Base-by-base conservation (phyloP, 92 coral and sea anemone genomes). In the Micromussa lordhowensis region DNA sequence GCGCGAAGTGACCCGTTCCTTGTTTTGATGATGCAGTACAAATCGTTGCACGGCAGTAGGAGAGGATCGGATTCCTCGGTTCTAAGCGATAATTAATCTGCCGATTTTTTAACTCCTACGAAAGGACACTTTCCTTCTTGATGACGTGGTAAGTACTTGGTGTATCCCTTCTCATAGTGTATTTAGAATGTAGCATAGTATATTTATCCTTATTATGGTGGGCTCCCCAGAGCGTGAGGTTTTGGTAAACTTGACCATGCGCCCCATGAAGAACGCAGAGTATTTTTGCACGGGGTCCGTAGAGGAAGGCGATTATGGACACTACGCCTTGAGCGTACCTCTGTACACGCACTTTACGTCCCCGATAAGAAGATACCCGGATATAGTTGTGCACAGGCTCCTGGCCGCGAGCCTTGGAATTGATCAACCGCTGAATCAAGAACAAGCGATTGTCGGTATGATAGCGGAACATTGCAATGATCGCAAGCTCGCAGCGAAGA, bases 261-360 rank as follows among this genome's bases (percentile, higher is more conserved):
- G 95, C 36, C 99, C 99, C 0, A 98, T 98, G 99, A 98, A 98
- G 88, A 91, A 93, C 85, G 99, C 99, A 44, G 94, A 94, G 76
- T 98, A 98, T 81, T 96, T 98, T 89, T 94, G 96, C 78, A 86
- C 99, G 18, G 99, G 98, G 78, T 86, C 94, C 17, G 90, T 91
- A 0, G 98, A 94, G 54, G 99, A 94, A 69, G 97, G 90, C 34
- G 78, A 92, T 35, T 98, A 91, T 82, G 89, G 84, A 32, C 99
- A 98, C 88, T 98, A 94, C 84, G 99, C 99, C 21, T 88, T 98
- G 59, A 90, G 98, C 82, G 95, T 96, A 3, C 99, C 99, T 21
- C 97, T 98, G 5, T 98, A 98, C 87, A 98, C 99, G 22, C 99
- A 98, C 75, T 98, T 96, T 85, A 98, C 99, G 72, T 98, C 99